Base-by-base conservation (phyloP, 2,113 vertebrate genomes). In the Epinephelus fuscoguttatus region DNA sequence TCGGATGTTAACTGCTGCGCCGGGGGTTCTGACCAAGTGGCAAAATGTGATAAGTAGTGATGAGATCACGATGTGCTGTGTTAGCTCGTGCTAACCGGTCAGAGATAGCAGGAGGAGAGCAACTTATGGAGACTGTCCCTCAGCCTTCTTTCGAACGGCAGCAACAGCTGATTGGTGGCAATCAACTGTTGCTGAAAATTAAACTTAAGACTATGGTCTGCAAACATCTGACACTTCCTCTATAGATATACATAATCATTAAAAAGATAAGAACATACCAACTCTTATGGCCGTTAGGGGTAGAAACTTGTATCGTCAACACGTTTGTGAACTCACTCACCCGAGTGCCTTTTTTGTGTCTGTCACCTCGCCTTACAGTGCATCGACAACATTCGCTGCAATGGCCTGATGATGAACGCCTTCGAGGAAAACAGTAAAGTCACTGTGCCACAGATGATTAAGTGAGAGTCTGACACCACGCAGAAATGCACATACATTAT, bases 381-480 rank as follows among this genome's bases (percentile, higher is more conserved):
- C 15, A 98, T 99, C 75, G 98, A 99, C 91, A 99, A 99, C 92
- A 99, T 99, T 87, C 97, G 98, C 60, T 99, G 98, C 92, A 99
- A 99, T 0, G 98, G 98, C 3, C 96, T 99, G 81, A 99, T 99
- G 98, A 99, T 99, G 98, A 99, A 99, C 0, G 98, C 97, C 13
- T 99, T 99, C 6, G 98, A 99, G 89, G 98, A 99, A 83, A 99
- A 98, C 80, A 99, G 97, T 89, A 99, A 99, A 95, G 98, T 99
- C 92, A 95, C 97, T 0, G 98, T 99, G 33, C 98, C 98, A 0
- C 98, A 99, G 95, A 99, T 99, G 97, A 99, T 99, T 93, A 99
- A 99, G 98, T 99, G 88, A 96, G 97, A 89, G 30, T 77, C n/a
- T 3, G 45, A 66, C 59, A 33, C 66, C 15, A 15, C 11, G 1